phyloP scores from a whole-genome alignment of 2,113 vertebrate genomes.

The Nannospalax galili region DNA sequence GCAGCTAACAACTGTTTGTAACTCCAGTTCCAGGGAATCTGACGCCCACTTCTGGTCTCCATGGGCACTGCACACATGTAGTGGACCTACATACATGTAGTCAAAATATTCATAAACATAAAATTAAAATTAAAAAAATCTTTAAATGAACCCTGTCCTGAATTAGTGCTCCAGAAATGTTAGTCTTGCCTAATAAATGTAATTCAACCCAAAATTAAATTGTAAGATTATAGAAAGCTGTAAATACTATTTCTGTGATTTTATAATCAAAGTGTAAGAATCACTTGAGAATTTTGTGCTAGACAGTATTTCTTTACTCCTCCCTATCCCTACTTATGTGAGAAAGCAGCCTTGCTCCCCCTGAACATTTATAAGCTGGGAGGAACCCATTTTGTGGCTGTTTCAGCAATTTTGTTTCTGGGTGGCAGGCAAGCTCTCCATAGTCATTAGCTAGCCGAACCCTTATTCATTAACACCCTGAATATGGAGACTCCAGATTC shows the following conservation, averaged over 20 bases:
- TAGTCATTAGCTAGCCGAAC: not conserved
- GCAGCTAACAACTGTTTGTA: no score
- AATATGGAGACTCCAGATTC: not conserved
- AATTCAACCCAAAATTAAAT: slow-evolving; percentile 4
- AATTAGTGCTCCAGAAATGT: not conserved
- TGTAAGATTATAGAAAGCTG: not conserved
- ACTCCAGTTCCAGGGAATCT: no score
- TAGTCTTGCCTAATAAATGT: not conserved
- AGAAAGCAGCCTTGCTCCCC: not conserved
- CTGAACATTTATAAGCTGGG: not conserved
- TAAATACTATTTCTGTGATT: slow-evolving; percentile 26
- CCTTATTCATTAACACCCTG: slow-evolving; percentile 50
- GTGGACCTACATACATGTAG: no score
- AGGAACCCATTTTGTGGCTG: not conserved
- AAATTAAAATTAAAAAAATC: no score
- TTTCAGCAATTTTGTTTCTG: slow-evolving; percentile 56
- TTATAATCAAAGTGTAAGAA: not conserved
- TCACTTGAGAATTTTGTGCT: slow-evolving; percentile 31
- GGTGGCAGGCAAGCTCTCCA: not conserved
- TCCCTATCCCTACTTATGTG: not conserved
- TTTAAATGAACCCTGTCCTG: not conserved
- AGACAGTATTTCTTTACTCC: not conserved
- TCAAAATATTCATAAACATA: no score
- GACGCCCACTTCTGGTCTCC: no score
- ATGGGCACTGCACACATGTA: no score